Conservation (phyloP, 2,888 invertebrate species). For the Mechanitis messenoides region DNA sequence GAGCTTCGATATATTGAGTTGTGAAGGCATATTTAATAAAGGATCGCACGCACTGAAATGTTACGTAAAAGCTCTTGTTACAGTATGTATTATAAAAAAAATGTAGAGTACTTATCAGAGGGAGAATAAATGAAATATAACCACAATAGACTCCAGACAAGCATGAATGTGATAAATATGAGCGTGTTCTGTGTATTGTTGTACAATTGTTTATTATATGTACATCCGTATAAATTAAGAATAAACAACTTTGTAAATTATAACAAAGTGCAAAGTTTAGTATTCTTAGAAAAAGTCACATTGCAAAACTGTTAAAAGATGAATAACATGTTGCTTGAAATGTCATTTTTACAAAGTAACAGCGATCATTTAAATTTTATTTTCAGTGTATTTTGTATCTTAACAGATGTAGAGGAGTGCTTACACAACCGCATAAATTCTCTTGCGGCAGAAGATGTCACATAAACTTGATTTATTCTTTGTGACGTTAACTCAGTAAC, state of each 20-base stretch:
- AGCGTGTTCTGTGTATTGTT: neutral
- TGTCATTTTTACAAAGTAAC: constrained; percentile 1
- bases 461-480: constrained; percentile 74
- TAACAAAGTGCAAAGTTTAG: no score
- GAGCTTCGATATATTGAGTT: constrained; percentile 44
- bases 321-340: no score
- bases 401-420: constrained; percentile 41
- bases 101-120: constrained; percentile 1
- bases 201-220: no score
- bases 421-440: constrained; percentile 64
- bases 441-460: constrained; percentile 62
- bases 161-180: neutral
- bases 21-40: constrained; percentile 32
- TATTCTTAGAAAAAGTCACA: no score
- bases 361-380: constrained; percentile 26
- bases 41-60: constrained; percentile 15
- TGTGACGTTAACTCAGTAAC: constrained; percentile 63
- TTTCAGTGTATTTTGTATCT: constrained; percentile 27
- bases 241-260: no score
- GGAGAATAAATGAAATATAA: constrained; percentile 3
- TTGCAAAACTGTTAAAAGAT: no score
- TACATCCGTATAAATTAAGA: no score
- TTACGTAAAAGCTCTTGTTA: constrained; percentile 13
- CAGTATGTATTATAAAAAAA: constrained; percentile 9
- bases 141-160: neutral